Evolutionary conservation across 2,888 invertebrate species (phyloP).

Genomic region (Troides oblongomaculatus): DNA sequence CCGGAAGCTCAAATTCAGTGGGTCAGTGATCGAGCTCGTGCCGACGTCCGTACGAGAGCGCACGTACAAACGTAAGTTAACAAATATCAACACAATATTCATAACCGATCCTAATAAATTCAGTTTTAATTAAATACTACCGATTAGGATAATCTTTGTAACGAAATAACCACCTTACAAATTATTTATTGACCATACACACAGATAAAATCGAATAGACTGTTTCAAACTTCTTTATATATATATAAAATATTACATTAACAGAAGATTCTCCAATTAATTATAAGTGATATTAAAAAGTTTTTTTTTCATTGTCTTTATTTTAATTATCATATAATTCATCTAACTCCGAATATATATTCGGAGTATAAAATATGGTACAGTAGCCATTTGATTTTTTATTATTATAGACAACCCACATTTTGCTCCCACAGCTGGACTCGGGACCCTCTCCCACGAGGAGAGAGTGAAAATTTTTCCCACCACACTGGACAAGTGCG

Average conservation of each 20-base stretch:
- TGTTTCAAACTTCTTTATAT: slow-evolving; percentile 8
- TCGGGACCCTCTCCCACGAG: no score
- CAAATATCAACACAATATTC: background rate
- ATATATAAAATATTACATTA: slow-evolving; percentile 2
- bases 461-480: no score
- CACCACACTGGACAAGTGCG: no score
- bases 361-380: slow-evolving; percentile 1
- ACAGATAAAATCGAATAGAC: slow-evolving; percentile 14
- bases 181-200: no score
- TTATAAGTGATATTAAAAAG: slow-evolving; percentile 6
- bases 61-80: no score
- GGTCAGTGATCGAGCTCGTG: background rate
- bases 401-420: no score
- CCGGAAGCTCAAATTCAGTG: background rate
- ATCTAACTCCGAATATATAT: slow-evolving; percentile 8
- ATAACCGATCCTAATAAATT: slow-evolving; percentile 25
- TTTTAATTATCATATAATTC: background rate
- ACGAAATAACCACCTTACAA: no score
- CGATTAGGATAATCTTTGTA: background rate
- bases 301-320: slow-evolving; percentile 1
- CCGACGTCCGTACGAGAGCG: no score
- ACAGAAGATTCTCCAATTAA: slow-evolving; percentile 2
- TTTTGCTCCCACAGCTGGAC: no score
- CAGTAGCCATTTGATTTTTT: no score
- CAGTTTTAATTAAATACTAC: slow-evolving; percentile 3